A percentile compares a stretch with the other conserved stretches of the same genome.
Evolutionary conservation across 2,888 invertebrate genomes (phyloP).

Genomic region (Trissolcus brochymenae): DNA sequence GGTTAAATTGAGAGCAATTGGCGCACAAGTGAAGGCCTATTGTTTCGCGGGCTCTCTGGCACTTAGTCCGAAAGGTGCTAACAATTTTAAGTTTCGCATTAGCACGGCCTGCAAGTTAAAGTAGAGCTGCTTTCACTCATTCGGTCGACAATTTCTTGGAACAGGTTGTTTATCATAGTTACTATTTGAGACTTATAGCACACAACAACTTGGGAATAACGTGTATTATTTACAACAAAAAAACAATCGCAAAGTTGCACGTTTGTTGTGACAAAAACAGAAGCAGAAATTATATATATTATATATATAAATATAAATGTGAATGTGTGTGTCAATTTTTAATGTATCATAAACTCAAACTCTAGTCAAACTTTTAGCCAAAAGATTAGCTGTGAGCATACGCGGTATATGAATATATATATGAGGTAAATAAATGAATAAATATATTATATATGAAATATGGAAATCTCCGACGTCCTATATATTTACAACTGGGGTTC

Average conservation of each 20-base stretch:
- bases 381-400: constrained; percentile 55
- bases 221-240: constrained; percentile 25
- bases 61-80: constrained; percentile 68
- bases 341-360: constrained; percentile 70
- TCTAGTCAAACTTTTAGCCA: constrained; percentile 63
- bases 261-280: constrained; percentile 31
- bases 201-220: constrained; percentile 29
- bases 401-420: constrained; percentile 49
- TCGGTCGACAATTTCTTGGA: constrained; percentile 16
- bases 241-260: constrained; percentile 32
- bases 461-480: constrained; percentile 59
- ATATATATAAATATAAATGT: constrained; percentile 55
- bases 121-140: constrained; percentile 28
- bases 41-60: constrained; percentile 62
- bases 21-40: constrained; percentile 15
- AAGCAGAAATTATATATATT: constrained; percentile 47
- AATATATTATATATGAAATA: constrained; percentile 53
- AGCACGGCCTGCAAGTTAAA: constrained; percentile 20
- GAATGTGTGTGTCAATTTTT: constrained; percentile 74
- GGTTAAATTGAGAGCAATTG: constrained; percentile 40
- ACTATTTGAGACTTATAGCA: constrained; percentile 20
- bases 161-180: constrained; percentile 13
- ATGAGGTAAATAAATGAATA: constrained; percentile 36
- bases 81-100: constrained; percentile 56
- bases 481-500: constrained; percentile 56